These are phyloP conservation scores for Acrocephalus arundinaceus DNA, from an alignment of 2,113 vertebrate species.

Conservation along the genomic window DNA sequence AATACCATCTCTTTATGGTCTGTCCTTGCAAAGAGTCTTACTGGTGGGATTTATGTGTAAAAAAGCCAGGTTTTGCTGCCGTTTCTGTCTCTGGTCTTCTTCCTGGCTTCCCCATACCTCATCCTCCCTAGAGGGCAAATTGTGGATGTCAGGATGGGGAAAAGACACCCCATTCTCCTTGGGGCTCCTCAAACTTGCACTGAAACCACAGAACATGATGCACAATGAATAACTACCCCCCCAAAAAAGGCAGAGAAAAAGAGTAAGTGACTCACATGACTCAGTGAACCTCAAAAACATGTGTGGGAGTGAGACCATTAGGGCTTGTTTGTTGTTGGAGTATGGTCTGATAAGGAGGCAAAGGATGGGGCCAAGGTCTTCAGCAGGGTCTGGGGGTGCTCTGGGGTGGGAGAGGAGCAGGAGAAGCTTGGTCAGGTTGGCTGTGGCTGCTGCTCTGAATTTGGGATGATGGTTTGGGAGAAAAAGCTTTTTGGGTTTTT, in stretches of 20 bases:
- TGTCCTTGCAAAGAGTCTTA: background rate
- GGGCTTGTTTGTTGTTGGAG: background rate
- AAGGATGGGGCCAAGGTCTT: background rate
- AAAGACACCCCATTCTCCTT: background rate
- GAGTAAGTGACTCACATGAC: background rate
- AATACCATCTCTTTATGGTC: background rate
- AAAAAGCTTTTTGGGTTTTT: background rate
- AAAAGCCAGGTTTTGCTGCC: background rate
- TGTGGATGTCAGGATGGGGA: background rate
- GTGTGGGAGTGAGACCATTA: background rate
- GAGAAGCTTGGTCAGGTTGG: background rate
- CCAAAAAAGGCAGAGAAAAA: background rate
- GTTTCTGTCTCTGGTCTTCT: background rate
- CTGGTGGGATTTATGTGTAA: background rate
- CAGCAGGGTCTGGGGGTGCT: rapidly evolving
- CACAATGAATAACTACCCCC: background rate
- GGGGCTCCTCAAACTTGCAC: background rate
- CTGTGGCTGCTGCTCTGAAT: background rate
- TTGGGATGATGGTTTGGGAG: background rate
- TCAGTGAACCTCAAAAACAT: background rate
- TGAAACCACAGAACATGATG: background rate
- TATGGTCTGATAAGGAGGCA: background rate
- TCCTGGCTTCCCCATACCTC: background rate
- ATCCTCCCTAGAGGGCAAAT: background rate
- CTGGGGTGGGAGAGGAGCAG: background rate